Evolutionary conservation across 2,888 invertebrate genomes (phyloP), one percentile per base, ranked within the genome.

Genomic region (Leptura quadrifasciata): DNA sequence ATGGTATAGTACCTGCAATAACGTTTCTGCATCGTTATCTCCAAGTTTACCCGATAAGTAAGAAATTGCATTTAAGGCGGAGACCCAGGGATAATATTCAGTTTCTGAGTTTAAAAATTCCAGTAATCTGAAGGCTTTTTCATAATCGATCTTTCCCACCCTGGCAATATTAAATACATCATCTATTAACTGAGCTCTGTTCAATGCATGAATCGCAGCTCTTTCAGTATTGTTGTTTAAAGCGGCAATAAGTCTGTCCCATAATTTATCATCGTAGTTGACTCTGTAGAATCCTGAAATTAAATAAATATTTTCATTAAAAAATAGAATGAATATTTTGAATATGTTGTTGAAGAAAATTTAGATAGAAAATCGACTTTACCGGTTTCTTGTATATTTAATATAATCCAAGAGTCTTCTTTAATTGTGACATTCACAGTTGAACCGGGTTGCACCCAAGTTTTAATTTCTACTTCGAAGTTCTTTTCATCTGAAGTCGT

Each of bases 121-220:
- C 0, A 94, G 90, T 24, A 95, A 90, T 17, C 91, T 89, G 58
- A 97, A 90, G 0, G 94, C 93, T n/a, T 91, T 88, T 0, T 88
- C 86, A 84, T 95, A 95, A 0, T 87, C 84, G 77, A 94, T 89
- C 21, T 91, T 82, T 1, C 92, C 92, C n/a, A 93, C 91, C 64
- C 94, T 91, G n/a, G 95, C 95, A 74, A 95, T 91, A 88, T 93
- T 93, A 81, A 95, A 91, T 0, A 94, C 91, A 87, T 98, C 98
- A 84, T 97, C 95, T 12, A 97, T 92, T 24, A 94, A 91, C 91
- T 92, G 95, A 3, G 95, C 96, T 82, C 94, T 91, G 87, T 95
- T 95, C 12, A 93, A 87, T 58, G 92, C 91, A 79, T 94, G 91
- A 68, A 96, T 94, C 8, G 52, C 39, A 10, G 63, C 17, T 0